Evolutionary conservation across 2,113 vertebrate genomes (phyloP).

Genomic region (Notarius quadriscutis): DNA sequence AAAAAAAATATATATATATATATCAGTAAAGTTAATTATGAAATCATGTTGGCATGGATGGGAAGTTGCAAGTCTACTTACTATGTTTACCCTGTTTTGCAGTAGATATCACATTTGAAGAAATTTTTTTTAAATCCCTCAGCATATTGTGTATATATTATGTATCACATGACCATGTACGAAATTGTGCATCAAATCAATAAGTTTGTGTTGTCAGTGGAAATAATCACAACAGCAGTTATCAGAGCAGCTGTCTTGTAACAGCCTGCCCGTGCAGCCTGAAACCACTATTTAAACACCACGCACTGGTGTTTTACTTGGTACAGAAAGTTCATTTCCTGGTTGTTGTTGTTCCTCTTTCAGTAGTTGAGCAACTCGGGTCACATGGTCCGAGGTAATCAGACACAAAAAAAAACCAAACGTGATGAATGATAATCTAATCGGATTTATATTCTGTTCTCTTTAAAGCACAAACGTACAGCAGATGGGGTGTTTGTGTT

Average conservation of each 20-base stretch:
- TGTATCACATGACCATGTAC: background rate
- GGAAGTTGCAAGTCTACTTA: background rate
- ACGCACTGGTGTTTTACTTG: no score
- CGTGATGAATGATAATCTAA: background rate
- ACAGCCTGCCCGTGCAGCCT: background rate
- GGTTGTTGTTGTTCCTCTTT: constrained; percentile 15
- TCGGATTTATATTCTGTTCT: constrained; percentile 7
- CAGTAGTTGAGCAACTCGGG: background rate
- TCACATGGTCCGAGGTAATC: background rate
- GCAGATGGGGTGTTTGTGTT: background rate
- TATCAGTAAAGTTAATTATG: background rate
- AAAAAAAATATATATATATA: background rate
- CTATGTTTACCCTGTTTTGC: background rate
- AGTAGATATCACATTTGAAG: background rate
- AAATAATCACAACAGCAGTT: background rate
- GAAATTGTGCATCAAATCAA: background rate
- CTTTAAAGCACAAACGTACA: background rate
- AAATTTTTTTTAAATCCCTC: background rate
- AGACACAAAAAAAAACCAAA: background rate
- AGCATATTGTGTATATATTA: no score
- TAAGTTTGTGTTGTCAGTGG: background rate
- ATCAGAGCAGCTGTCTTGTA: background rate
- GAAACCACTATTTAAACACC: background rate
- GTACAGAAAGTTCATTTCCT: constrained; percentile 3
- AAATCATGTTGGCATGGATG: background rate